Evolutionary conservation across 2,113 vertebrate species (phyloP).

Genomic region (Trinectes maculatus): DNA sequence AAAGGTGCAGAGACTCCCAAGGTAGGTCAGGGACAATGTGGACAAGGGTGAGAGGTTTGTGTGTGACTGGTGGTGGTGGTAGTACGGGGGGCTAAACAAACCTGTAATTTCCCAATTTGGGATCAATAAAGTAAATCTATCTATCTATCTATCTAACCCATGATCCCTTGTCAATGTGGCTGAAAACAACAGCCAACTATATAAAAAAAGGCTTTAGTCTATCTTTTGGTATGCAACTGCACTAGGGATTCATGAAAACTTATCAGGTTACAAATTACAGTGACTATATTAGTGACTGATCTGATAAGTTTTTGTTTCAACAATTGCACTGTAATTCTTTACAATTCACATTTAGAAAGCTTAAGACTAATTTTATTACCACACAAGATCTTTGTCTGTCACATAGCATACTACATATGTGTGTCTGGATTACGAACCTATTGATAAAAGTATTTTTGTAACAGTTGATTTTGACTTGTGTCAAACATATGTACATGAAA

Average conservation of each 20-base stretch:
- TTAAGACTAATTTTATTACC: not conserved
- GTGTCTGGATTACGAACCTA: conserved; percentile 30
- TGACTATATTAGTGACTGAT: not conserved
- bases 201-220: not conserved
- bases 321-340: not conserved
- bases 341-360: not conserved
- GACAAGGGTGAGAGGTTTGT: conserved; percentile 18
- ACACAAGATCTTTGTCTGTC: too few species aligned
- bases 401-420: conserved; percentile 45
- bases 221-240: too few species aligned
- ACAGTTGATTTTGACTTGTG: conserved; percentile 1
- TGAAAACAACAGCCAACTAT: not conserved
- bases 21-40: conserved; percentile 27
- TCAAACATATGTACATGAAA: not conserved
- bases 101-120: too few species aligned
- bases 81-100: too few species aligned
- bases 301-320: too few species aligned
- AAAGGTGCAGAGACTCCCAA: conserved; percentile 76
- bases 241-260: too few species aligned
- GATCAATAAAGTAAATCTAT: too few species aligned
- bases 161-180: conserved; percentile 11
- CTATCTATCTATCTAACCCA: too few species aligned
- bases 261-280: too few species aligned
- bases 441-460: conserved; percentile 45
- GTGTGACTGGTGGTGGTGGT: not conserved